Conservation (phyloP, 2,113 vertebrate species). For the Miniopterus natalensis region DNA sequence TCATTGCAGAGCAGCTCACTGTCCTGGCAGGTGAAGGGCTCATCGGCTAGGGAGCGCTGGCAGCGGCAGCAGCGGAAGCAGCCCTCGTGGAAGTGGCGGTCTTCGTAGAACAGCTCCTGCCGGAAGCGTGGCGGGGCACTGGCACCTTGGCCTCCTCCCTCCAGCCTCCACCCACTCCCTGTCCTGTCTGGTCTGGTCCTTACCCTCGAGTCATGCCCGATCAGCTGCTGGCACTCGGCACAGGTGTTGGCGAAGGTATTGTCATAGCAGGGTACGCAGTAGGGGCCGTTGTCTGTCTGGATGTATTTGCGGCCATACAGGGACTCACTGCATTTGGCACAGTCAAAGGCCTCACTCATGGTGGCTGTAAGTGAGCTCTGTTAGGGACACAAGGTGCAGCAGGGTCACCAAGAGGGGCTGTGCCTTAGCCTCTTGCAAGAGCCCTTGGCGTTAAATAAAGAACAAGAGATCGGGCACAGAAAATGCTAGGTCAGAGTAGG, state of each 20-base stretch:
- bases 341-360: constrained; percentile 98
- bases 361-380: constrained; percentile 77
- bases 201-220: constrained; percentile 97
- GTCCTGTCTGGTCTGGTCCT: constrained; percentile 69
- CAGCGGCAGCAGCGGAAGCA: constrained; percentile 99
- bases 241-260: constrained; percentile 98
- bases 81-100: constrained; percentile 97
- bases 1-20: constrained; percentile 96
- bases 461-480: not conserved
- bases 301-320: constrained; percentile 99
- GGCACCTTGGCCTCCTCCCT: not conserved
- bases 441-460: not conserved
- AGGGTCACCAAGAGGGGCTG: constrained; percentile 3
- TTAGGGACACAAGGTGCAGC: not conserved
- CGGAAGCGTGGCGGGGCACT: not conserved
- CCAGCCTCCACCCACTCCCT: not conserved
- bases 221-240: constrained; percentile 98
- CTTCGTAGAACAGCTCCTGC: constrained; percentile 98
- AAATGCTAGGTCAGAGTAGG: constrained; percentile 46
- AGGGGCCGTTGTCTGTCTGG: constrained; percentile 94
- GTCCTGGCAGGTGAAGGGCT: constrained; percentile 98
- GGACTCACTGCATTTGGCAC: constrained; percentile 97
- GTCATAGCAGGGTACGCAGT: constrained; percentile 99
- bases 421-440: not conserved
- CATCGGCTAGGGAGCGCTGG: constrained; percentile 95